phyloP scores from a whole-genome alignment of 2,888 invertebrate species.

The Alcis repandata region DNA sequence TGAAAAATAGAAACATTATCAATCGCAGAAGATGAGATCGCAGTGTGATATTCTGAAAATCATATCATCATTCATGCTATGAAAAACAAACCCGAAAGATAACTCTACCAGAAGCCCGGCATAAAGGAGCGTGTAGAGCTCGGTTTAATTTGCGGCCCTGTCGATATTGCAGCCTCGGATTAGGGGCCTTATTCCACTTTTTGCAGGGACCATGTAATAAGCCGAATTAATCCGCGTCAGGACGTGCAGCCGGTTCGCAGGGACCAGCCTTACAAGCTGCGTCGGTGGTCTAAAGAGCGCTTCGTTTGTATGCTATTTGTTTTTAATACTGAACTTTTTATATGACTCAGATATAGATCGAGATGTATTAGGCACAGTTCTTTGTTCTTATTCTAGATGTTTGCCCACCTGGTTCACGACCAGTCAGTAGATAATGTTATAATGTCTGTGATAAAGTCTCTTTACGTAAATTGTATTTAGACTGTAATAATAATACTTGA shows the following conservation, averaged over 20 bases:
- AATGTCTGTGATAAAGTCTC: too few species aligned
- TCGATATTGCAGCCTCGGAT: conserved; percentile 62
- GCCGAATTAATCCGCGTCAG: conserved; percentile 47
- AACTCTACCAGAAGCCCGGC: conserved; percentile 27
- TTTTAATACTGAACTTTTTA: neutral
- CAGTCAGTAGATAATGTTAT: too few species aligned
- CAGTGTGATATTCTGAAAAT: neutral
- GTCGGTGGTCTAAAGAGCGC: neutral
- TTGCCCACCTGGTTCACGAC: too few species aligned
- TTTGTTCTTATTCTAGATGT: too few species aligned
- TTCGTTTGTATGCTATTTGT: neutral
- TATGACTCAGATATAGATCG: too few species aligned
- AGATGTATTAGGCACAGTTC: too few species aligned
- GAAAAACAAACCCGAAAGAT: conserved; percentile 21
- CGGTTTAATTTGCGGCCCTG: conserved; percentile 63
- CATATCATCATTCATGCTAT: conserved; percentile 15
- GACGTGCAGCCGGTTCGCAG: conserved; percentile 34
- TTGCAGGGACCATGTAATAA: conserved; percentile 48
- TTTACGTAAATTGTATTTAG: too few species aligned
- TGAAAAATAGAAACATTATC: too few species aligned
- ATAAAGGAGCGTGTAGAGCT: conserved; percentile 46
- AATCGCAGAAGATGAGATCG: too few species aligned
- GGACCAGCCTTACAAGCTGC: conserved; percentile 24
- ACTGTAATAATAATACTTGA: too few species aligned
- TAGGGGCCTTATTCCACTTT: conserved; percentile 42